Base-by-base conservation (phyloP, 2,113 vertebrate genomes). In the Trinectes maculatus region DNA sequence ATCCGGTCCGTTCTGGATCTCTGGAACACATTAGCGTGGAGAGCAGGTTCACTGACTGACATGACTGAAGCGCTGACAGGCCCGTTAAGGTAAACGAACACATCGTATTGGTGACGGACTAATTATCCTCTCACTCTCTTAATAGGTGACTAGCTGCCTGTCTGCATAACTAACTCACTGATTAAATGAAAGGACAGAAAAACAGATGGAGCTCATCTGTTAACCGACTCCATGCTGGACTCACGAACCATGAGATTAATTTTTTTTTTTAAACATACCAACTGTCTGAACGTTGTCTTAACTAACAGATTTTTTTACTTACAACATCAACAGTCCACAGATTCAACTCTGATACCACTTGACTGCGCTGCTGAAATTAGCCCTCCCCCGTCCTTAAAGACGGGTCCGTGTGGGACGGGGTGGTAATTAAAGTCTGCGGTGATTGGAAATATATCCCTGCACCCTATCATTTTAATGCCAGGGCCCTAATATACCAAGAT, bases 401-500 rank as follows among this genome's bases (percentile, higher is more conserved):
- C 74, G 60, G 79, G 62, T 51, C 57, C 49, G 81, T 61, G 63
- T 59, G 79, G 52, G 65, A 51, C 59, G 49, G 55, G 68, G 44
- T 69, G 86, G 88, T 90, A 92, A 93, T 91, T 90, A 93, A 90
- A 87, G 82, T 80, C 79, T 84, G 83, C 82, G 46, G 65, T 87
- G 91, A 91, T 92, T 91, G 92, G 87, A 90, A 91, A 91, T 91
- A 89, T 87, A 87, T 85, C 80, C 75, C 25, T 29, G 22, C 75
- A 71, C 85, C 87, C 89, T 90, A 90, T 87, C 87, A 89, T 92
- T 89, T 92, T 89, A 92, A 89, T 87, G 84, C 87, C 84, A 87
- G 77, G 72, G 64, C 83, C 71, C 71, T 90, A 91, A 92, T 92
- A 90, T 75, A 86, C 84, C 84, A 79, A 83, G 90, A 92, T 92